phyloP scores from a whole-genome alignment of 2,888 invertebrate genomes.

The Eupithecia dodoneata region DNA sequence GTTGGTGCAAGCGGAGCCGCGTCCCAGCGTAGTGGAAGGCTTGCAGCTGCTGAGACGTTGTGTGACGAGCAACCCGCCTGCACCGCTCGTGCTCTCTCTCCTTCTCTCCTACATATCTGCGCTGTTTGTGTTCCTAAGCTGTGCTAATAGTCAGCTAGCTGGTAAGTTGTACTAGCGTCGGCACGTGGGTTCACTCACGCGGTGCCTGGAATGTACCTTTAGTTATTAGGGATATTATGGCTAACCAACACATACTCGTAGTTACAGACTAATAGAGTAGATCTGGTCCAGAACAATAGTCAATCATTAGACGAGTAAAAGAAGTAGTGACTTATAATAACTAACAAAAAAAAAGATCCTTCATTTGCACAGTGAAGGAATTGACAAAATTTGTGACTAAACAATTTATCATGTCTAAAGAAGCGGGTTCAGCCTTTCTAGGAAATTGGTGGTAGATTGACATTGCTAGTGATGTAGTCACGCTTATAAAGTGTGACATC shows the following conservation, averaged over 20 bases:
- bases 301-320: too few species aligned
- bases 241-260: background rate
- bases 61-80: conserved; percentile 88
- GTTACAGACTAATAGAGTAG: too few species aligned
- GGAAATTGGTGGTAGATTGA: background rate
- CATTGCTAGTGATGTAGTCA: too few species aligned
- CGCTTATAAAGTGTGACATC: too few species aligned
- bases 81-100: conserved; percentile 92
- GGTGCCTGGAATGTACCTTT: too few species aligned
- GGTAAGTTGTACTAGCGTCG: conserved; percentile 52
- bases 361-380: too few species aligned
- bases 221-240: background rate
- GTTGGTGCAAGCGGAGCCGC: conserved; percentile 87
- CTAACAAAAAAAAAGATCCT: too few species aligned
- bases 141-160: conserved; percentile 92
- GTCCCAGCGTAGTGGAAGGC: conserved; percentile 90
- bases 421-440: too few species aligned
- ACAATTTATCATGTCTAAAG: too few species aligned
- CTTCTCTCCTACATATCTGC: conserved; percentile 96
- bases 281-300: too few species aligned
- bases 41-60: conserved; percentile 91
- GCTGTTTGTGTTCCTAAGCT: conserved; percentile 94
- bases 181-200: background rate
- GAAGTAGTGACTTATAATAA: too few species aligned
- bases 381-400: too few species aligned